Conservation (phyloP, 2,888 invertebrate species). For the Allolobophora icterica region DNA sequence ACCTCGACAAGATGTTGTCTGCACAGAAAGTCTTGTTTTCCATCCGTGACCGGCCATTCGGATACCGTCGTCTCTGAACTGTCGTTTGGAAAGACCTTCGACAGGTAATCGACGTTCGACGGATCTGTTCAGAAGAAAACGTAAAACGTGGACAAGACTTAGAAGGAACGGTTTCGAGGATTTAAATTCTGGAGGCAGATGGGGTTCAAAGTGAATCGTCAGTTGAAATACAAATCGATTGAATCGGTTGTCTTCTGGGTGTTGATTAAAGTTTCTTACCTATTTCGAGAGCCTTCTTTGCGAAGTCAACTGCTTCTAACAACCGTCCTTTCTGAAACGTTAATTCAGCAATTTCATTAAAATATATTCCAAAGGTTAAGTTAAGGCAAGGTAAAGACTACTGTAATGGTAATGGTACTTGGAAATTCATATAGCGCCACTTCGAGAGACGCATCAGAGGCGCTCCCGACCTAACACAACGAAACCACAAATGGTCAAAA, state of each 20-base stretch:
- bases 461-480: no score
- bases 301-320: neutral
- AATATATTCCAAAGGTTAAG: neutral
- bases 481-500: no score
- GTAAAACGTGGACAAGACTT: neutral
- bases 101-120: neutral
- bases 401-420: no score
- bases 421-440: no score
- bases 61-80: neutral
- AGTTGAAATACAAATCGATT: neutral
- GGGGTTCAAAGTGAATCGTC: no score
- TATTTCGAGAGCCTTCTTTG: constrained; percentile 18
- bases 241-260: neutral
- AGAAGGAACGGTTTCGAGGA: no score
- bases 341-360: neutral
- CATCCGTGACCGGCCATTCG: neutral
- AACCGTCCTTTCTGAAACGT: neutral
- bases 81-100: neutral
- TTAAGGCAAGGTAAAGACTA: neutral
- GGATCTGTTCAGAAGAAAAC: neutral
- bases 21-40: neutral
- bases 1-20: neutral
- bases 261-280: constrained; percentile 19
- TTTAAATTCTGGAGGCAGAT: no score
- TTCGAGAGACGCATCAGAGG: no score